These are phyloP conservation scores for Cyphomyrmex costatus DNA, from an alignment of 1,140 invertebrate genomes.

Conservation along the genomic window DNA sequence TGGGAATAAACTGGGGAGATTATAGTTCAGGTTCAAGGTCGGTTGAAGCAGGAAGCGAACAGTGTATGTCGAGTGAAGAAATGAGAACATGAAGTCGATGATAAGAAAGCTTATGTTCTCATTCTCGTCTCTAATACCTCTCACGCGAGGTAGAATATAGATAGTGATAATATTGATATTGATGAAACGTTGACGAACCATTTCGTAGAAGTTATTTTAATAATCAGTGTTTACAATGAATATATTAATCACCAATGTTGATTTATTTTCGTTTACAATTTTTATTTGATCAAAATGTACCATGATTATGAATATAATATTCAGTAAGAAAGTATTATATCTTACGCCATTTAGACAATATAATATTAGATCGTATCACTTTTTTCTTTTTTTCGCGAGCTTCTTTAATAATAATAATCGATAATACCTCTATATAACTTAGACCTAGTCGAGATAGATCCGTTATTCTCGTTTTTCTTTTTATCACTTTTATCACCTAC, in stretches of 20 bases:
- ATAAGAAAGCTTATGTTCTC: constrained; percentile 33
- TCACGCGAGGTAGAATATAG: not conserved
- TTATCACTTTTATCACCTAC: not conserved
- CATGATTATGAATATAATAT: not conserved
- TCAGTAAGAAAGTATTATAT: not conserved
- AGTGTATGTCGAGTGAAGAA: not conserved
- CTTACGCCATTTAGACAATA: not conserved
- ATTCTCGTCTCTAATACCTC: not conserved
- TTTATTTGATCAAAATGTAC: not conserved
- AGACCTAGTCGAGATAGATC: constrained; percentile 53
- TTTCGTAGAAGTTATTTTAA: not conserved
- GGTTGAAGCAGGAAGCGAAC: constrained; percentile 58
- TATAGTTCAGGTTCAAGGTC: constrained; percentile 75
- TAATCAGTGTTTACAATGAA: not conserved
- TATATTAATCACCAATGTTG: not conserved
- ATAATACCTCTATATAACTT: constrained; percentile 64
- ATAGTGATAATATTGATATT: not conserved
- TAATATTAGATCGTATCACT: not conserved
- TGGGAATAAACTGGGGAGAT: constrained; percentile 29
- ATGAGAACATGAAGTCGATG: constrained; percentile 60
- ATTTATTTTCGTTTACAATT: not conserved
- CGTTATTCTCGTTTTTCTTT: constrained; percentile 27
- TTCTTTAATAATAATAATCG: constrained; percentile 44
- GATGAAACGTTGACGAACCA: not conserved
- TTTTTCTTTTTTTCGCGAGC: constrained; percentile 1